These are phyloP conservation scores for Periplaneta americana DNA, from an alignment of 1,140 invertebrate genomes.

Conservation along the genomic window DNA sequence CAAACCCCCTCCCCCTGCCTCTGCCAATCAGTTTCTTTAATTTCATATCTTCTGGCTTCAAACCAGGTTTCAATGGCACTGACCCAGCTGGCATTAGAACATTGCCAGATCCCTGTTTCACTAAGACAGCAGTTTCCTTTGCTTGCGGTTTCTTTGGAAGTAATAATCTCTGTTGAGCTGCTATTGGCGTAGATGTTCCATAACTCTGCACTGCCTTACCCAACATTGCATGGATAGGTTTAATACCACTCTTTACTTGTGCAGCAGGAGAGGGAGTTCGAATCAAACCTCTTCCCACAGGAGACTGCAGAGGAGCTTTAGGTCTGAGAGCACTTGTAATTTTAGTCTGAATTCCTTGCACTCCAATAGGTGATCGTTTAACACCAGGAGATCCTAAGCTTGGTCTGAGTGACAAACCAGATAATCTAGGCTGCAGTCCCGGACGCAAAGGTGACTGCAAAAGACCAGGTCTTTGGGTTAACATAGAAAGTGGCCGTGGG, in stretches of 20 bases:
- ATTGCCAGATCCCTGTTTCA: neutral
- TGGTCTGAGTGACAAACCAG: neutral
- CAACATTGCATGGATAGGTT: conserved; percentile 15
- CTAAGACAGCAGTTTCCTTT: neutral
- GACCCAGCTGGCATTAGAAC: neutral
- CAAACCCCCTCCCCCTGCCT: neutral
- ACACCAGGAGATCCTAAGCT: neutral
- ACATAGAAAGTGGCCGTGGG: neutral
- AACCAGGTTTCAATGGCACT: neutral
- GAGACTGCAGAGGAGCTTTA: neutral
- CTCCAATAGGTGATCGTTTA: neutral
- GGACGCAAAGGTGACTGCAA: neutral
- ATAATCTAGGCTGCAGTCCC: neutral
- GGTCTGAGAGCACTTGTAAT: neutral
- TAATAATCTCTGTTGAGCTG: conserved; percentile 1
- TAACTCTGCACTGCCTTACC: conserved; percentile 13
- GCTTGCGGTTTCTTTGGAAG: neutral
- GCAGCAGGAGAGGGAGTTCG: conserved; percentile 1
- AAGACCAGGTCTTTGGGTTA: neutral
- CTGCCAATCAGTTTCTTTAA: neutral
- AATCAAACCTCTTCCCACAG: neutral
- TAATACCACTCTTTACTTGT: conserved; percentile 13
- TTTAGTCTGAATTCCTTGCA: conserved; percentile 5
- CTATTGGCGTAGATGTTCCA: neutral
- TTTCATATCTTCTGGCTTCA: neutral